Base-by-base conservation (phyloP, 2,797 vertebrate species). In the Betta splendens region DNA sequence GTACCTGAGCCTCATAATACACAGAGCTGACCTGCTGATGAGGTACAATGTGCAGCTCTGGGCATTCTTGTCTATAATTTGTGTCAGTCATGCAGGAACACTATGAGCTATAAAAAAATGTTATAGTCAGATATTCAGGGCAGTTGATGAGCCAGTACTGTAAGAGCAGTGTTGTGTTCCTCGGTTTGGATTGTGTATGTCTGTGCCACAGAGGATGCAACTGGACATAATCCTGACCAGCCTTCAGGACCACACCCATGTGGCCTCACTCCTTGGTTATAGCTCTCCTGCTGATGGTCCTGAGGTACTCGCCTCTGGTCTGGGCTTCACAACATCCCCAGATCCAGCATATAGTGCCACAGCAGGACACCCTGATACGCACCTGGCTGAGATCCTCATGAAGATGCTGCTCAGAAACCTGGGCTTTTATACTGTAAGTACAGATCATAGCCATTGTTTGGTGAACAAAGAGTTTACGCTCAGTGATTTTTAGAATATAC, bases 191-290 rank as follows among this genome's bases (percentile, higher is more conserved):
- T 13, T 28, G 5, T 20, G 3, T 63, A 17, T 39, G 13, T 59
- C 0, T 69, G 12, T 64, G 5, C 4, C 13, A 3, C 81, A 98
- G 96, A 92, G 96, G 83, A 98, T 98, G 96, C 95, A 98, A 57
- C 82, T 94, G n/a, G 92, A 93, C 81, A 93, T 94, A 56, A 92
- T 93, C 78, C 85, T 94, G 72, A 93, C 91, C 67, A 93, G 92
- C 38, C 91, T 94, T 2, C 93, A 94, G 85, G 93, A 94, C 68
- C 92, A 94, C 86, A 92, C 92, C 54, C 92, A 94, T 1, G 92
- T 94, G 66, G 93, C 93, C 7, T 94, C 92, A 0, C 85, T 94
- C 8, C 84, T 94, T 38, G 92, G 92, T 1, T 93, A 93, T 83
- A 93, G 92, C 80, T 90, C 82, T 18, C 91, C 92, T 0, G 59